Percentiles rank a stretch among this genome's conserved stretches.
Evolutionary conservation across 1,140 invertebrate genomes (phyloP).

Genomic region (Drosophila ananassae): DNA sequence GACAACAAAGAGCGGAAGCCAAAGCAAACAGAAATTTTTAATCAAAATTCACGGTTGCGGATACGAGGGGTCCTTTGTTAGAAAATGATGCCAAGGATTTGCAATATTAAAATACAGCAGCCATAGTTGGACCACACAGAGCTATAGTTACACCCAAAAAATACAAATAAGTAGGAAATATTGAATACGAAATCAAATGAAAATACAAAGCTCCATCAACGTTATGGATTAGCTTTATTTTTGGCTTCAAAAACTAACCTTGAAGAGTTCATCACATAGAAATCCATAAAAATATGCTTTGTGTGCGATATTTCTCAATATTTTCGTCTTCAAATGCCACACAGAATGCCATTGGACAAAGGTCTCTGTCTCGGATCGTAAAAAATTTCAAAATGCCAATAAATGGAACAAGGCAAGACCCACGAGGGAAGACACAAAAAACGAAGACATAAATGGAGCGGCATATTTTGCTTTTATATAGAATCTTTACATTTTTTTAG

Average conservation of each 20-base stretch:
- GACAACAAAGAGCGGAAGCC: slow-evolving; percentile 48
- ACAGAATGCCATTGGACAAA: slow-evolving; percentile 37
- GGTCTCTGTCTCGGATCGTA: slow-evolving; percentile 37
- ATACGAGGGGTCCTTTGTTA: slow-evolving; percentile 21
- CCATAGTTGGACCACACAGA: slow-evolving; percentile 30
- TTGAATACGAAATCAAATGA: background rate
- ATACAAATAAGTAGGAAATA: slow-evolving; percentile 2
- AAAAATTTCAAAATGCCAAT: slow-evolving; percentile 66
- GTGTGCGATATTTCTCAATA: slow-evolving; percentile 40
- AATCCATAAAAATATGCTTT: slow-evolving; percentile 39
- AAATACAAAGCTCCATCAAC: background rate
- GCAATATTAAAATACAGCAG: slow-evolving; percentile 35
- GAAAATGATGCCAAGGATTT: slow-evolving; percentile 37
- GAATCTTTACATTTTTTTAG: slow-evolving; percentile 46
- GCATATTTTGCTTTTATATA: slow-evolving; percentile 72
- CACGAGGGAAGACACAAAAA: slow-evolving; percentile 7
- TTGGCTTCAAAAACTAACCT: slow-evolving; percentile 6
- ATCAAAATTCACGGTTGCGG: slow-evolving; percentile 52
- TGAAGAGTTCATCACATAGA: slow-evolving; percentile 23
- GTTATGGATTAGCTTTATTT: background rate
- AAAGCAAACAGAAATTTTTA: slow-evolving; percentile 64
- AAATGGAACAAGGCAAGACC: slow-evolving; percentile 43
- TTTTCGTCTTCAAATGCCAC: slow-evolving; percentile 37
- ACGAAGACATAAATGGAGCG: slow-evolving; percentile 61
- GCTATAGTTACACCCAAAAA: slow-evolving; percentile 1